Percentiles rank a stretch among this genome's conserved stretches.
These are phyloP conservation scores for Danio kyathit DNA, from an alignment of 2,797 vertebrate genomes.

Conservation along the genomic window DNA sequence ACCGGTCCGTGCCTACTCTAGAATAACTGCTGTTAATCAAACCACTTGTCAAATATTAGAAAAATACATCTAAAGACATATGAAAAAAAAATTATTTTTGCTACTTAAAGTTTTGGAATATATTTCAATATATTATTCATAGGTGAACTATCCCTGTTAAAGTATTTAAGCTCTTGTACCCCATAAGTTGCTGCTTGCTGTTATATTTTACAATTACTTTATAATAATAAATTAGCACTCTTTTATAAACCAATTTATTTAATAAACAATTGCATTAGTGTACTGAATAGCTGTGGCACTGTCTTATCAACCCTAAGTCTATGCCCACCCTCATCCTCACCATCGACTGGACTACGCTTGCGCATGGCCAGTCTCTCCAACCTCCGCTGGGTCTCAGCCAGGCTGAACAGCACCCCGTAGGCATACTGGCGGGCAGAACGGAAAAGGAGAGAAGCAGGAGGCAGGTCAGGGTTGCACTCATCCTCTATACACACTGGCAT, in stretches of 20 bases:
- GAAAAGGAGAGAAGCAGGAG: constrained; percentile 89
- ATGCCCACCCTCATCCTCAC: constrained; percentile 64
- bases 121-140: neutral
- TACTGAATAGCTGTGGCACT: neutral
- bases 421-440: constrained; percentile 88
- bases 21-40: no score
- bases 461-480: constrained; percentile 90
- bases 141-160: neutral
- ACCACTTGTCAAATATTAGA: no score
- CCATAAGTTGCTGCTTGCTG: no score
- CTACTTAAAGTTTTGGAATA: no score
- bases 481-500: constrained; percentile 94
- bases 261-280: neutral
- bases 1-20: no score
- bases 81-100: no score
- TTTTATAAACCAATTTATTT: neutral
- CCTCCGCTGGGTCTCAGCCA: constrained; percentile 90
- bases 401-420: constrained; percentile 92
- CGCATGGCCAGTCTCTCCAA: constrained; percentile 88
- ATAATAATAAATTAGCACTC: neutral
- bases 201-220: no score
- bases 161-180: no score
- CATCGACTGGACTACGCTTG: constrained; percentile 84
- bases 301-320: neutral
- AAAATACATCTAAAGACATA: no score